phyloP scores from a whole-genome alignment of 2,888 invertebrate genomes.

The Eupithecia centaureata region DNA sequence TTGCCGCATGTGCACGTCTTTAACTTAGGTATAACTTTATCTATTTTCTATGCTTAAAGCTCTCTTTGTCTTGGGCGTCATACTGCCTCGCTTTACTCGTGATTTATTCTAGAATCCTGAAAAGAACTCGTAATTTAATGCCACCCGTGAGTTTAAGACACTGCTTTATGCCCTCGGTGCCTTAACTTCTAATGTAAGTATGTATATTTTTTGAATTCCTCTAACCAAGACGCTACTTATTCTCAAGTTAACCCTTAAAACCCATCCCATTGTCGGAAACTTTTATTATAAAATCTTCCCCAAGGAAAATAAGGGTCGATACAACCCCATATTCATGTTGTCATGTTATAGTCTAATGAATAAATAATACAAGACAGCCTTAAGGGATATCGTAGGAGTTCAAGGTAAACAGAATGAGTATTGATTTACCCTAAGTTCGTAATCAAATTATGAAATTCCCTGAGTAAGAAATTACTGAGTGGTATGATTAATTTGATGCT shows the following conservation, averaged over 20 bases:
- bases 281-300: conserved; percentile 21
- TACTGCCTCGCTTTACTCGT: too few species aligned
- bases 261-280: conserved; percentile 3
- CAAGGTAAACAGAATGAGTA: neutral
- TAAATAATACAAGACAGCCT: conserved; percentile 19
- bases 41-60: too few species aligned
- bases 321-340: conserved; percentile 12
- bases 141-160: too few species aligned
- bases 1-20: too few species aligned
- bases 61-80: too few species aligned
- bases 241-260: neutral
- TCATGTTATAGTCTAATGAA: conserved; percentile 28
- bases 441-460: neutral
- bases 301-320: conserved; percentile 20
- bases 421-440: neutral
- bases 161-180: too few species aligned
- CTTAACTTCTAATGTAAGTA: too few species aligned
- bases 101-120: too few species aligned
- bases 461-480: neutral
- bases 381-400: neutral
- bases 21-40: too few species aligned
- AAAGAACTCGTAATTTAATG: too few species aligned
- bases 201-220: neutral
- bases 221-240: neutral
- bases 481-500: too few species aligned